Base-by-base conservation (phyloP, 2,888 invertebrate genomes). In the Zaprionus bogoriensis region DNA sequence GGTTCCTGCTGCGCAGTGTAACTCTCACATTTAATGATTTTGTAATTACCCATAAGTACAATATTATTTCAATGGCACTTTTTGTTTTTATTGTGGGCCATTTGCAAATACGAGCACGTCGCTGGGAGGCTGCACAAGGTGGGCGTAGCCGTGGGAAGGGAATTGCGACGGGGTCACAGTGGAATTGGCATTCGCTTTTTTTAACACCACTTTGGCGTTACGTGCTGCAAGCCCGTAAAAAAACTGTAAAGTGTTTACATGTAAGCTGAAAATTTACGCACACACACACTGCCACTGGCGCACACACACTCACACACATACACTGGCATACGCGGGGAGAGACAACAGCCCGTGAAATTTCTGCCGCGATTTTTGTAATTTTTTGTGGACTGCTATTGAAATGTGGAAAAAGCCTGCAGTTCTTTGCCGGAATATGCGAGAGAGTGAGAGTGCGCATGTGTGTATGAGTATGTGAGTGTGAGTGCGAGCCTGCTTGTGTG, bases 41-140 rank as follows among this genome's bases (percentile, higher is more conserved):
- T 64, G 74, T 86, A 80, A 80, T 80, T 80, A 86, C 70, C 69
- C 74, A 66, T 73, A 79, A 75, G 79, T 48, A 69, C 60, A 73
- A 73, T 75, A 76, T 79, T 76, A 79, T 79, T 76, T 82, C 69
- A 79, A 86, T 79, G 65, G 67, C 45, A 51, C 47, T 75, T 82
- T 78, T 59, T 59, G 32, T 30, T 46, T 53, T 55, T 23, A 51
- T 51, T 57, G 39, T 54, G 48, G 47, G 66, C 61, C 62, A 80
- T 77, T 73, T 59, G 41, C 54, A 73, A 66, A 61, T 60, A n/a
- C 39, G 23, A 44, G n/a, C 30, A 28, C 19, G 12, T 4, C 30
- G 23, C 23, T 17, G n/a, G n/a, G n/a, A n/a, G n/a, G n/a, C n/a
- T 27, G 10, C 39, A 6, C 19, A 22, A 17, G 17, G 23, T 4